phyloP scores from a whole-genome alignment of 2,113 vertebrate species.

The Centropus bengalensis region DNA sequence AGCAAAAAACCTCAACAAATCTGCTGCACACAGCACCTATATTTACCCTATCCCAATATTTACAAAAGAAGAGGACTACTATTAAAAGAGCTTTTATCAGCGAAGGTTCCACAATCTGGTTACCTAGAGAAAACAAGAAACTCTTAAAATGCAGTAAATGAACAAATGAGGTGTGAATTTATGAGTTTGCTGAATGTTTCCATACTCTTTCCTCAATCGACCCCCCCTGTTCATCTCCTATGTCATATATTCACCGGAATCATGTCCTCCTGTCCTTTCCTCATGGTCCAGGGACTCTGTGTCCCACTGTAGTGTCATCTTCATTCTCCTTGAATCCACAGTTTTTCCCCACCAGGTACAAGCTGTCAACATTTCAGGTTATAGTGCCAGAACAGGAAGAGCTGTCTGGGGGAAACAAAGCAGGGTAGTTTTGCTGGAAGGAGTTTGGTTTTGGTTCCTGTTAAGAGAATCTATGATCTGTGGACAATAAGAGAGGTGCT shows the following conservation, averaged over 20 bases:
- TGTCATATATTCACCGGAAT: neutral
- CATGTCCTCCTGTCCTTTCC: neutral
- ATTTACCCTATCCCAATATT: neutral
- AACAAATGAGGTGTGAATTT: neutral
- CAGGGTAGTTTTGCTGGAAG: neutral
- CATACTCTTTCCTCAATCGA: neutral
- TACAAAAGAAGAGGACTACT: neutral
- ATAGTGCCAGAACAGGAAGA: neutral
- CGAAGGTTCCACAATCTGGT: neutral
- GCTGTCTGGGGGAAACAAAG: neutral
- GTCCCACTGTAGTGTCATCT: neutral
- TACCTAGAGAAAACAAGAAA: neutral
- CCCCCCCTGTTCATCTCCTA: neutral
- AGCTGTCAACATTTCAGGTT: neutral
- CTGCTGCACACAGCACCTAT: neutral
- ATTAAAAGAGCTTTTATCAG: neutral
- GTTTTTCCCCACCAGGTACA: neutral
- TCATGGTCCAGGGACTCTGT: neutral
- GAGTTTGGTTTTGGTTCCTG: neutral
- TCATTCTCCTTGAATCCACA: neutral
- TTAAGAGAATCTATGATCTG: neutral
- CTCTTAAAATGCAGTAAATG: neutral
- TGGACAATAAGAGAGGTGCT: neutral
- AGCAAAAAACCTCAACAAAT: accelerated
- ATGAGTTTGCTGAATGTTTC: neutral